Base-by-base conservation (phyloP, 2,113 vertebrate species). In the Cyphomyrus discorhynchus region DNA sequence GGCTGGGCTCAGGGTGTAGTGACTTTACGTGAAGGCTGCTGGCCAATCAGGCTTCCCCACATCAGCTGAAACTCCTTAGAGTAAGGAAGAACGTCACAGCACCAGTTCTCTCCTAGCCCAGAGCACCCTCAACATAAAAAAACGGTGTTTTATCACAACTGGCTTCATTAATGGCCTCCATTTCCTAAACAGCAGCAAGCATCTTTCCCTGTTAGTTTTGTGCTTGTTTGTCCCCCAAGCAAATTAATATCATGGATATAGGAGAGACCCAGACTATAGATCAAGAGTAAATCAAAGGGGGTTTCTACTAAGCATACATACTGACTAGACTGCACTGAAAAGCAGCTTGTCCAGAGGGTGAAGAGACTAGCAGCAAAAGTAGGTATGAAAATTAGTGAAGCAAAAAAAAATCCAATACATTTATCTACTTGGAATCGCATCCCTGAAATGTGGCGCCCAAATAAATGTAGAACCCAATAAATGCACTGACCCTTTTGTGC, bases 161-260 rank as follows among this genome's bases (percentile, higher is more conserved):
- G 82, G 82, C 82, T 84, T 84, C 82, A 84, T 24, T 24, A 45
- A 84, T 84, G 82, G 82, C 82, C 82, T 84, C 82, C 82, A 24
- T 84, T 84, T 87, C 85, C 85, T 53, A 53, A 56, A 53, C 13
- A 53, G 49, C 85, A 53, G 49, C 85, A 31, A 53, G 49, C 24
- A 87, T 87, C 49, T 39, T 53, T 87, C 85, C 85, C 85, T 56
- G 49, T 87, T 87, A 49, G 83, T 53, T 87, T 87, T 87, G 85
- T 87, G 85, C 85, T 87, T 19, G 85, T 53, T 56, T 56, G 21
- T n/a, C 9, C 50, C n/a, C 27, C 85, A 87, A 87, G 85, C 50
- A 53, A 52, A 87, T 56, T 27, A 53, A 24, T 42, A 84, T 11
- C 46, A 21, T 84, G 82, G 24, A 47, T 84, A 84, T 42, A 84